Conservation (phyloP, 2,113 vertebrate genomes). For the Semnornis frantzii region DNA sequence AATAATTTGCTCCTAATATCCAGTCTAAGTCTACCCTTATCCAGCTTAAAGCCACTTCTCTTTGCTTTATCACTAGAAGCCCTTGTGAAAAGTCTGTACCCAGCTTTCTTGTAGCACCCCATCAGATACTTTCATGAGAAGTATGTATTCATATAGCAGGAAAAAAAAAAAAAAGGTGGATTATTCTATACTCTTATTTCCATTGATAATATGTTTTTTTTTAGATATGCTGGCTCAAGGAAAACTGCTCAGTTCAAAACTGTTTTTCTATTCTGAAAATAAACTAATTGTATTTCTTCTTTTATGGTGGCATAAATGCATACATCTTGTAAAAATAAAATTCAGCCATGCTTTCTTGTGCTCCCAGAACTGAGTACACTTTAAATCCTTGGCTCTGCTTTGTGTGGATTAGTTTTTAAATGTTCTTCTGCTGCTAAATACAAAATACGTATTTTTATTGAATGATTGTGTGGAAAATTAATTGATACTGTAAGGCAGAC, state of each 20-base stretch:
- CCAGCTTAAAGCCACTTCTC: no score
- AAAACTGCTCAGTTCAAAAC: conserved; percentile 17
- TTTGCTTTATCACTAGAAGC: no score
- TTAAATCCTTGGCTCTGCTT: not conserved
- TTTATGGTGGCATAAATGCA: not conserved
- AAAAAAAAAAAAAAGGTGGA: not conserved
- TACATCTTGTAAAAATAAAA: conserved; percentile 7
- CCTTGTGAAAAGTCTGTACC: no score
- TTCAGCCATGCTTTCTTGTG: not conserved
- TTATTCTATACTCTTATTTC: conserved; percentile 20
- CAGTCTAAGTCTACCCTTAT: no score
- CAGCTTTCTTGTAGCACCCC: no score
- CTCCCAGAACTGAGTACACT: not conserved
- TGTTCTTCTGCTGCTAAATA: not conserved
- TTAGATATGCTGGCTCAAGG: not conserved
- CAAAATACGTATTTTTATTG: not conserved
- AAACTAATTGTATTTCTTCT: conserved; percentile 40
- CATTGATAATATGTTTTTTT: conserved; percentile 32
- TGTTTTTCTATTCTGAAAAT: conserved; percentile 31
- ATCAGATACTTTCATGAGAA: not conserved
- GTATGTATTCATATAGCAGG: not conserved
- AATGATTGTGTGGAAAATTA: not conserved
- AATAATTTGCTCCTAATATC: no score
- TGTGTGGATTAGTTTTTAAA: conserved; percentile 27
- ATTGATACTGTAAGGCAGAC: not conserved